Conservation (phyloP, 2,113 vertebrate genomes). For the Phalacrocorax pelagicus region DNA sequence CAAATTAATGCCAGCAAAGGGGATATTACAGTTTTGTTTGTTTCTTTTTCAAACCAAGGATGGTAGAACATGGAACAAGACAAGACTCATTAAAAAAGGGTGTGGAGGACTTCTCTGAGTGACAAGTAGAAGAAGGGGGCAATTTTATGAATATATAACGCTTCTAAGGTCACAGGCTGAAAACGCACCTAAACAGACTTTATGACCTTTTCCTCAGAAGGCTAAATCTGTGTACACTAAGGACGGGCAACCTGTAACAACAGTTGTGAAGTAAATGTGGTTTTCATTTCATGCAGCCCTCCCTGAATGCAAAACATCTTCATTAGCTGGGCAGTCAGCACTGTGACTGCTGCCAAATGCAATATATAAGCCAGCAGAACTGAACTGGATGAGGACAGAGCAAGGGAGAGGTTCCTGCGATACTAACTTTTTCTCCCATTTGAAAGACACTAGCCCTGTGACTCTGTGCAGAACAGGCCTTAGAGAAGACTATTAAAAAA, state of each 20-base stretch:
- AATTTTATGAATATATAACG: not conserved
- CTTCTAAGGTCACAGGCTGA: not conserved
- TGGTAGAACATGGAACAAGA: not conserved
- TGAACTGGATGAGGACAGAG: constrained; percentile 25
- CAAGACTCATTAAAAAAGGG: constrained; percentile 26
- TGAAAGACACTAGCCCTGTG: not conserved
- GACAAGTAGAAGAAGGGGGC: not conserved
- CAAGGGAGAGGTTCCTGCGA: not conserved
- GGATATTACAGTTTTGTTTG: constrained; percentile 18
- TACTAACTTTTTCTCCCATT: not conserved
- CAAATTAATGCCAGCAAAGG: constrained; percentile 37
- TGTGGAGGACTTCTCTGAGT: constrained; percentile 30
- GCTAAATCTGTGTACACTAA: not conserved
- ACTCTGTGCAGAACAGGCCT: not conserved
- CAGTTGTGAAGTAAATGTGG: not conserved
- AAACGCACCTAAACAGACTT: not conserved
- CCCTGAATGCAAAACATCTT: constrained; percentile 51
- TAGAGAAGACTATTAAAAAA: not conserved
- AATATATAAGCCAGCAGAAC: constrained; percentile 39
- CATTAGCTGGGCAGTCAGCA: constrained; percentile 55
- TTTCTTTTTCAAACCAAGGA: constrained; percentile 47
- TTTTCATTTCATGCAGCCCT: constrained; percentile 43
- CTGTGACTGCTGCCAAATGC: constrained; percentile 53
- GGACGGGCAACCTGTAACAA: constrained; percentile 16
- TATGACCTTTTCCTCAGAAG: constrained; percentile 14